Evolutionary conservation across 2,113 vertebrate genomes (phyloP).

Genomic region (Coryphaenoides rupestris): DNA sequence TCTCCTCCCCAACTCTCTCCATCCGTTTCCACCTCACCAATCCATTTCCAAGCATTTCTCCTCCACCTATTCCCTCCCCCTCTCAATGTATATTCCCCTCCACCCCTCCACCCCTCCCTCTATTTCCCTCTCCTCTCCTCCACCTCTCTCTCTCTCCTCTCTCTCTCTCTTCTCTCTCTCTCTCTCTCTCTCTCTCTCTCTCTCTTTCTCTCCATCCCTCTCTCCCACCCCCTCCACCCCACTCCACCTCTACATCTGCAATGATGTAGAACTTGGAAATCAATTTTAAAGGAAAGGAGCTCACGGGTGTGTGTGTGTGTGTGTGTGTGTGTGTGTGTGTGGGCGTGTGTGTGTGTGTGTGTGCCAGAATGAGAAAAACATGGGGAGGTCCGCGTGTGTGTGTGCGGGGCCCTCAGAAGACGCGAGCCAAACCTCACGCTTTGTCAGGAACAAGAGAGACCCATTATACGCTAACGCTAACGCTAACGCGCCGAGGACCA

Average conservation of each 20-base stretch:
- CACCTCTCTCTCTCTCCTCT: constrained; percentile 23
- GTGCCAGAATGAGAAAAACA: constrained; percentile 72
- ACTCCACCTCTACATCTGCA: no score
- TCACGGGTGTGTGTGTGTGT: no score
- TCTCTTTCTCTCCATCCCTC: constrained; percentile 21
- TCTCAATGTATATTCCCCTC: no score
- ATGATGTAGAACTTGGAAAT: constrained; percentile 67
- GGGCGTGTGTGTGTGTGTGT: no score
- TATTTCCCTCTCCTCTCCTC: constrained; percentile 22
- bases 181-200: background rate
- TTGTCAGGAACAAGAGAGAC: constrained; percentile 64
- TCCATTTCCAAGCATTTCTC: no score
- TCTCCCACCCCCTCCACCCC: constrained; percentile 48
- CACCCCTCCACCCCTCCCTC: constrained; percentile 16
- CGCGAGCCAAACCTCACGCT: constrained; percentile 69
- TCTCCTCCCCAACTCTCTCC: constrained; percentile 20
- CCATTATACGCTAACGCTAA: constrained; percentile 52
- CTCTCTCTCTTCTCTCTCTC: constrained; percentile 28
- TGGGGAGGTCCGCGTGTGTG: constrained; percentile 66
- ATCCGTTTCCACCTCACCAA: background rate
- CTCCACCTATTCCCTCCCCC: no score
- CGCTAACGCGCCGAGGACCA: constrained; percentile 67
- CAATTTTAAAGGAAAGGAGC: constrained; percentile 60
- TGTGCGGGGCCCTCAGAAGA: constrained; percentile 57
- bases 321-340: no score